These are phyloP conservation scores for Gadus macrocephalus DNA, from an alignment of 2,113 vertebrate genomes.

Conservation along the genomic window DNA sequence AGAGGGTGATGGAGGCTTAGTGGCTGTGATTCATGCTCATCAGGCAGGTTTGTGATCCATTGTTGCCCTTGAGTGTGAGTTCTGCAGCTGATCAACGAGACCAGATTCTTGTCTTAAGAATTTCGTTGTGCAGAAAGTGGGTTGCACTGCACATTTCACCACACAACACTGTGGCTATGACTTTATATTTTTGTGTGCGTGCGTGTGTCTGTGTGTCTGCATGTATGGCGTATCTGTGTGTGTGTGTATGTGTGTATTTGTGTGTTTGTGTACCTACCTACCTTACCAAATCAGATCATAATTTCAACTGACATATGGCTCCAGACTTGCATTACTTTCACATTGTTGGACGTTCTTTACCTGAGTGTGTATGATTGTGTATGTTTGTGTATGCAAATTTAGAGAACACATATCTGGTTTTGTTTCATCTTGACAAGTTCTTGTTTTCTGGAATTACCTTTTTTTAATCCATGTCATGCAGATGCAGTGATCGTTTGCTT, in stretches of 20 bases:
- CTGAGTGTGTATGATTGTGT: not conserved
- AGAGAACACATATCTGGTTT: conserved; percentile 21
- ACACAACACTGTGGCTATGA: conserved; percentile 1
- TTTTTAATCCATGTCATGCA: conserved; percentile 9
- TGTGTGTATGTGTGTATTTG: conserved; percentile 7
- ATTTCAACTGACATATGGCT: too few relatives aligned
- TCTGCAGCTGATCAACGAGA: too few relatives aligned
- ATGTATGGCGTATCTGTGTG: not conserved
- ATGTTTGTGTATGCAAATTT: conserved; percentile 23
- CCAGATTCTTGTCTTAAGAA: too few relatives aligned
- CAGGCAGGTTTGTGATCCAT: conserved; percentile 13
- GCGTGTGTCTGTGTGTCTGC: conserved; percentile 4
- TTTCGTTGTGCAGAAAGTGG: too few relatives aligned
- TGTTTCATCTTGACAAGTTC: conserved; percentile 22
- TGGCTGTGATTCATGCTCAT: conserved; percentile 22
- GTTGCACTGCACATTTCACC: too few relatives aligned
- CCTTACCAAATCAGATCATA: too few relatives aligned
- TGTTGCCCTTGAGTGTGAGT: conserved; percentile 20
- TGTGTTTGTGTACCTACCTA: too few relatives aligned
- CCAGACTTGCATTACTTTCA: too few relatives aligned
- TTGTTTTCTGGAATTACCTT: too few relatives aligned
- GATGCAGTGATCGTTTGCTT: conserved; percentile 19
- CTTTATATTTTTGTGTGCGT: not conserved
- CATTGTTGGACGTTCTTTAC: not conserved
- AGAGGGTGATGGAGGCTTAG: not conserved